Evolutionary conservation across 2,113 vertebrate genomes (phyloP), one percentile per base, ranked within the genome.

Genomic region (Stigmatopora nigra): DNA sequence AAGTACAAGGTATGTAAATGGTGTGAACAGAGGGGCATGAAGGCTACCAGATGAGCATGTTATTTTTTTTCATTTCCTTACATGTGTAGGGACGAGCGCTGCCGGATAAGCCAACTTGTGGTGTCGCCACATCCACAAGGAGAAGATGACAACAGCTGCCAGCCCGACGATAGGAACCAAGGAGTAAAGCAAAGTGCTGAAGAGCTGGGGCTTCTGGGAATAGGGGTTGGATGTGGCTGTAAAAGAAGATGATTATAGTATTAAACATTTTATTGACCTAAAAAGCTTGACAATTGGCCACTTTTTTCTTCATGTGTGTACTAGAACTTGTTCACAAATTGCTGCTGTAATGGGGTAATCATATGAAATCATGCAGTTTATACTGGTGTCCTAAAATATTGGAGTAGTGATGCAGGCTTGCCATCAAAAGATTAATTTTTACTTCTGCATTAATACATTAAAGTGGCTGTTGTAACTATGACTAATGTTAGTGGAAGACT

Each of bases 91-190:
- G 78, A 99, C 95, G 10, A 98, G 93, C 53, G 97, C 96, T 0
- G 96, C 95, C 17, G 97, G 96, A 80, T 99, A 99, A 2, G 95
- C 96, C 82, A 99, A 91, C 80, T 99, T 98, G 88, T 99, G 97
- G 76, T 98, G 96, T 62, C 95, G 91, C 83, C 98, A 99, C 90
- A 98, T 96, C 95, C 96, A 99, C 83, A 99, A 99, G 0, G 94
- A 95, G 77, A 98, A 94, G 70, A 99, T 90, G 65, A 97, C 83
- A 0, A 98, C 94, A 17, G 94, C 94, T 0, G 94, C 94, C 71
- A 99, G 91, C 69, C 92, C 93, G 87, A 98, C 93, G 77, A 99
- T 93, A 68, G 97, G 97, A 81, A 98, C 94, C 89, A 99, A 85
- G 0, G 95, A 94, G 78, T 98, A 99, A 0, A 99, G 93, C 80